phyloP scores from a whole-genome alignment of 2,113 vertebrate species.

The Lutjanus erythropterus region DNA sequence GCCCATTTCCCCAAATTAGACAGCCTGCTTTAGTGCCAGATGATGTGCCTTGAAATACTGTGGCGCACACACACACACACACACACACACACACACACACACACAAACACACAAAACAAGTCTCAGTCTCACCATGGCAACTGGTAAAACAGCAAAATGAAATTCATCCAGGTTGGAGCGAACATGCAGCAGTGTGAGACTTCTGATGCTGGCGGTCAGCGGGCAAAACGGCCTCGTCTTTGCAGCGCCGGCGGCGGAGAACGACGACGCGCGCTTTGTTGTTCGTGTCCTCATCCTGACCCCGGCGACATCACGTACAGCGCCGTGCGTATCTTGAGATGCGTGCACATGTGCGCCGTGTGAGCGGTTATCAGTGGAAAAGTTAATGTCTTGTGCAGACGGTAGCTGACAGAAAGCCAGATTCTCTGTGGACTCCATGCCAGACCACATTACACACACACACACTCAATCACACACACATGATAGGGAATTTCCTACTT shows the following conservation, averaged over 20 bases:
- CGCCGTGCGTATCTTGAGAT: neutral
- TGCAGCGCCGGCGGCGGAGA: neutral
- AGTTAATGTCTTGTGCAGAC: conserved; percentile 53
- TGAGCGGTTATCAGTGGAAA: conserved; percentile 29
- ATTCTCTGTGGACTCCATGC: conserved; percentile 18
- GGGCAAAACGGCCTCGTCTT: conserved; percentile 11
- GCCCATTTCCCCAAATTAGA: conserved; percentile 70
- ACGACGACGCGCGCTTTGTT: neutral
- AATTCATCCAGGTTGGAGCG: conserved; percentile 38
- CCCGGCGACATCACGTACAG: conserved; percentile 24
- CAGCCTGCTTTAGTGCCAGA: conserved; percentile 47
- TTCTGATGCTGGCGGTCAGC: conserved; percentile 9
- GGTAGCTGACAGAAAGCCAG: conserved; percentile 39
- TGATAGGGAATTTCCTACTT: conserved; percentile 41
- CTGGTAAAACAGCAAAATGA: conserved; percentile 58
- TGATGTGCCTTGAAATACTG: conserved; percentile 58
- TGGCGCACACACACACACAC: conserved; percentile 10
- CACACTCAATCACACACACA: conserved; percentile 26
- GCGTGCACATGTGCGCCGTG: conserved; percentile 6
- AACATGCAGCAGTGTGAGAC: conserved; percentile 13
- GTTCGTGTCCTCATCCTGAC: conserved; percentile 37
- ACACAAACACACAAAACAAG: conserved; percentile 53
- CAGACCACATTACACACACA: conserved; percentile 23
- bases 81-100: conserved; percentile 10
- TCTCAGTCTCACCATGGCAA: conserved; percentile 69